Evolutionary conservation across 2,113 vertebrate species (phyloP), one percentile per base, ranked within the genome.

Genomic region (Pteronura brasiliensis): DNA sequence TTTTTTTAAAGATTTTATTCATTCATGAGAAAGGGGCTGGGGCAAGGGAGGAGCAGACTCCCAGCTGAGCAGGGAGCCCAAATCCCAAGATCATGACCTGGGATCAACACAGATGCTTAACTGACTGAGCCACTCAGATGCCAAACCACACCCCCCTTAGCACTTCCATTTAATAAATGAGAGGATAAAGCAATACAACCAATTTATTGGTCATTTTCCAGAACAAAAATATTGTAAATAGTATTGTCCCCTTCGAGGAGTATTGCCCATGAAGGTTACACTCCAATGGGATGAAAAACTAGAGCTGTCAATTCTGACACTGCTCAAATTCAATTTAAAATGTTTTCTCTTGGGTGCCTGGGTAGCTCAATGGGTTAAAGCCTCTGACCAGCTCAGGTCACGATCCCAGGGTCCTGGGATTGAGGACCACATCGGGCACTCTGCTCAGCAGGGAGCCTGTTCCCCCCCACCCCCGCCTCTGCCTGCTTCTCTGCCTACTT

Each of bases 211-310:
- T 91, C 59, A 87, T n/a, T 82, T 88, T 88, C 27, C 34, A 87
- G 29, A 76, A 96, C 31, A 83, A 93, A 96, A 82, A 80, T 18
- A 87, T 36, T 79, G 36, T 83, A 81, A 89, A 85, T 72, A 89
- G 23, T 85, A 94, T 8, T 83, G 21, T 74, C 34, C 36, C 57
- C 88, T 83, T 79, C 52, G 88, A 90, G 47, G 47, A 52, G 72
- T 91, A 93, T 1, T 81, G 34, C 13, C 69, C n/a, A 67, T 36
- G n/a, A 67, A 90, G 31, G 42, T 82, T 61, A 76, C 8, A 85
- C 20, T 59, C 29, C 52, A 76, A 52, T 61, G 25, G 63, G 49
- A 71, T 81, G 77, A 92, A 97, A 95, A 94, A 76, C 31, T 90
- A 31, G 4, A 44, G 20, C 79, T 92, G 42, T 63, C 34, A 94